Conservation (phyloP, 2,888 invertebrate genomes). For the Heptascelio sp. region DNA sequence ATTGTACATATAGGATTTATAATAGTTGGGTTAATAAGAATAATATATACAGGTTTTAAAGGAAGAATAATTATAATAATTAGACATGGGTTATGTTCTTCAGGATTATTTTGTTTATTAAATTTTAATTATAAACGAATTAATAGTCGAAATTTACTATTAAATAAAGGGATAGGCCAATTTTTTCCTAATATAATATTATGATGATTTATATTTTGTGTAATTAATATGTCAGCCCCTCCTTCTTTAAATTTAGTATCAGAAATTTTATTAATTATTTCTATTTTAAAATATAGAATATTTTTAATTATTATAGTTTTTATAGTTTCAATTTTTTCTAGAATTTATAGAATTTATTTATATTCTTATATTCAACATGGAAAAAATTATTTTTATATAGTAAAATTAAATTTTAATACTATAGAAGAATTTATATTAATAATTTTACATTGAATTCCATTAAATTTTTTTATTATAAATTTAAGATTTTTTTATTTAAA, state of each 20-base stretch:
- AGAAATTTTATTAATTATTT: constrained; percentile 89
- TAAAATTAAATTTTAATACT: constrained; percentile 69
- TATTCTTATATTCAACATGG: constrained; percentile 89
- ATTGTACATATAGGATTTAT: constrained; percentile 90
- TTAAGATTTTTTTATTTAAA: constrained; percentile 85
- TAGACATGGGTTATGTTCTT: constrained; percentile 89
- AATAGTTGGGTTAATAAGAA: constrained; percentile 86
- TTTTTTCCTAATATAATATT: constrained; percentile 87
- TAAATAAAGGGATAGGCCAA: constrained; percentile 88
- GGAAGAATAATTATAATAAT: constrained; percentile 87
- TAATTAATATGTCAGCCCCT: constrained; percentile 89
- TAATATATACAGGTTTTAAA: constrained; percentile 83
- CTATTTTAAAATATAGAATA: constrained; percentile 83
- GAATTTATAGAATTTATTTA: constrained; percentile 88
- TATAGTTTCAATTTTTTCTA: constrained; percentile 88
- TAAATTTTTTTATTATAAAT: constrained; percentile 88
- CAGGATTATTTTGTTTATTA: constrained; percentile 89
- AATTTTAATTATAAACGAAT: constrained; percentile 89
- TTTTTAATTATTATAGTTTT: constrained; percentile 86
- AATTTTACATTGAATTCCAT: constrained; percentile 88
- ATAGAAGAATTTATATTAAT: constrained; percentile 87
- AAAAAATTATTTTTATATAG: constrained; percentile 83
- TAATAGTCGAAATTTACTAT: constrained; percentile 87
- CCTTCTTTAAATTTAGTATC: constrained; percentile 90
- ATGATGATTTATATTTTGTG: constrained; percentile 89